Evolutionary conservation across 2,113 vertebrate genomes (phyloP).

Genomic region (Romanogobio albipinnatus): DNA sequence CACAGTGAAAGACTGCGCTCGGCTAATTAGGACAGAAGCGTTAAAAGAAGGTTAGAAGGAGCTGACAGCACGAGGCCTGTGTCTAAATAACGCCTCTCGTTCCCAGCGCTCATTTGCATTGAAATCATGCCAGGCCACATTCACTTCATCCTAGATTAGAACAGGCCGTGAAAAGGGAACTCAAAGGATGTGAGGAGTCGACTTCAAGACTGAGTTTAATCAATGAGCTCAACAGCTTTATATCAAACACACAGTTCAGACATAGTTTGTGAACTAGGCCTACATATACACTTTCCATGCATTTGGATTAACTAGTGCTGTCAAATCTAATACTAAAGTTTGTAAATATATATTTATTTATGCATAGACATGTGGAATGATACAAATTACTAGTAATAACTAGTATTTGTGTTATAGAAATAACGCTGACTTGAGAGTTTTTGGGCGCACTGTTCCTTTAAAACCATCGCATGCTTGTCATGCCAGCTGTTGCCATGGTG

Average conservation of each 20-base stretch:
- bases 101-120: constrained; percentile 37
- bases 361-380: too few species aligned
- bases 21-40: constrained; percentile 25
- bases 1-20: neutral
- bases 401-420: too few species aligned
- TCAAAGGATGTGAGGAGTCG: neutral
- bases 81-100: neutral
- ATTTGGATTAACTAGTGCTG: too few species aligned
- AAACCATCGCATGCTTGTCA: neutral
- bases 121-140: neutral
- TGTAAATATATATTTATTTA: too few species aligned
- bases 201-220: neutral
- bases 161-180: neutral
- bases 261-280: neutral
- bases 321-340: too few species aligned
- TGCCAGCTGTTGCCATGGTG: constrained; percentile 27
- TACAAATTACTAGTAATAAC: too few species aligned
- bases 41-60: neutral
- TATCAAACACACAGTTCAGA: neutral
- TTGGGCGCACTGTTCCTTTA: neutral
- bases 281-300: neutral
- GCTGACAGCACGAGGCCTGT: neutral
- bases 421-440: too few species aligned
- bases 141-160: neutral
- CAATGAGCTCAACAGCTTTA: neutral